A percentile compares a stretch with the other conserved stretches of the same genome.
Conservation (phyloP, 2,797 vertebrate genomes). For the Artibeus jamaicensis region DNA sequence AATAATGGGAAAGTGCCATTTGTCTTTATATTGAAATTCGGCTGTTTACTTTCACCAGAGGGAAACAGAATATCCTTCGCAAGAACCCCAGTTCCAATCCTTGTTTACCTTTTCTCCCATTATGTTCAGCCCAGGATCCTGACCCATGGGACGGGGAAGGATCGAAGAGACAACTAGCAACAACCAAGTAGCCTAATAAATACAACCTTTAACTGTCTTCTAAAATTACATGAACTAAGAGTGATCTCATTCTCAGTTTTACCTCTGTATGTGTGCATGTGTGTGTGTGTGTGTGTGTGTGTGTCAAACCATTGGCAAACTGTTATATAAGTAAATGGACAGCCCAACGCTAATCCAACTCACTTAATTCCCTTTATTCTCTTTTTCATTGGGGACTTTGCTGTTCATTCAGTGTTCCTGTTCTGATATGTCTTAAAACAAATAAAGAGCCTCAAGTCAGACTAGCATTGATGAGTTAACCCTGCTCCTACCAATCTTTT, state of each 20-base stretch:
- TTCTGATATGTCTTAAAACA: conserved; percentile 29
- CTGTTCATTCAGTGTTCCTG: background rate
- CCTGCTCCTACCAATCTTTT: background rate
- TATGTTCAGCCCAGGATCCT: background rate
- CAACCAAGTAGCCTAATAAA: background rate
- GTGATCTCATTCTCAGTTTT: background rate
- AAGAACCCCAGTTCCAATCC: background rate
- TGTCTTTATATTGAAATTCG: conserved; percentile 1
- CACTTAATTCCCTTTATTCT: background rate
- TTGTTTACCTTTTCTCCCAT: background rate
- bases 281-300: background rate
- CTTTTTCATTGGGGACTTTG: background rate
- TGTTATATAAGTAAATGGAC: background rate
- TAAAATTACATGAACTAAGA: background rate
- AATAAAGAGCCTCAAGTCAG: background rate
- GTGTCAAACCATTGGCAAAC: background rate
- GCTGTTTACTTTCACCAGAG: background rate
- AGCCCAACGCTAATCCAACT: background rate
- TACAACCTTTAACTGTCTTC: background rate
- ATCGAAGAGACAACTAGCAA: background rate
- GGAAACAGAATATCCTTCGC: background rate
- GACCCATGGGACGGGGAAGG: background rate
- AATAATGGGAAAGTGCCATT: background rate
- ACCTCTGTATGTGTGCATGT: background rate
- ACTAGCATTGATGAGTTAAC: background rate